phyloP scores from a whole-genome alignment of 2,797 vertebrate genomes.

The Threskiornis aethiopicus region DNA sequence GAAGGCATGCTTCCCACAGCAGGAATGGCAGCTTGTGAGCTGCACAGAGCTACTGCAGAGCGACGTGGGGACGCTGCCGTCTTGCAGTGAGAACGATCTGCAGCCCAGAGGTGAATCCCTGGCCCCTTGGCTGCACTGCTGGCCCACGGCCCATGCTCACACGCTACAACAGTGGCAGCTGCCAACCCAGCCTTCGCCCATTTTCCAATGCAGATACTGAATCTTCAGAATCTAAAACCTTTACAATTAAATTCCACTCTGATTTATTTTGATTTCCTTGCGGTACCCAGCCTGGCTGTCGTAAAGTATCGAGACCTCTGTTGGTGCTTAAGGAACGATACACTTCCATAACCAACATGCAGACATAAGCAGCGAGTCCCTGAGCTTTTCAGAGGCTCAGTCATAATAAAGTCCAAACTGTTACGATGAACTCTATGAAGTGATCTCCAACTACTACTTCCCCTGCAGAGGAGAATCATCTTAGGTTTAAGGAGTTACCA shows the following conservation, averaged over 20 bases:
- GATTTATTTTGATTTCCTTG: not conserved
- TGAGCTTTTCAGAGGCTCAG: not conserved
- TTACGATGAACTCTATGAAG: not conserved
- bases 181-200: not conserved
- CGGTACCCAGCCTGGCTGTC: not conserved
- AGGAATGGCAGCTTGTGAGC: not conserved
- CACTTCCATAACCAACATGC: not conserved
- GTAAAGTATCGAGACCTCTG: not conserved
- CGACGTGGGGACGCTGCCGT: fast-evolving
- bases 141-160: not conserved
- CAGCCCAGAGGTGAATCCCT: not conserved
- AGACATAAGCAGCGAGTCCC: not conserved
- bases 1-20: not conserved
- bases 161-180: fast-evolving
- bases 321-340: fast-evolving
- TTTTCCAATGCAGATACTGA: not conserved
- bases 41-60: not conserved
- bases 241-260: not conserved
- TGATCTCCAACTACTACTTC: not conserved
- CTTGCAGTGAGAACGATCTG: not conserved
- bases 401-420: not conserved
- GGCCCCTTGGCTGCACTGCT: not conserved
- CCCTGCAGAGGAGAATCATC: not conserved
- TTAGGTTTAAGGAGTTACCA: not conserved
- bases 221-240: not conserved